Evolutionary conservation across 2,113 vertebrate species (phyloP).

Genomic region (Ciconia stormi): DNA sequence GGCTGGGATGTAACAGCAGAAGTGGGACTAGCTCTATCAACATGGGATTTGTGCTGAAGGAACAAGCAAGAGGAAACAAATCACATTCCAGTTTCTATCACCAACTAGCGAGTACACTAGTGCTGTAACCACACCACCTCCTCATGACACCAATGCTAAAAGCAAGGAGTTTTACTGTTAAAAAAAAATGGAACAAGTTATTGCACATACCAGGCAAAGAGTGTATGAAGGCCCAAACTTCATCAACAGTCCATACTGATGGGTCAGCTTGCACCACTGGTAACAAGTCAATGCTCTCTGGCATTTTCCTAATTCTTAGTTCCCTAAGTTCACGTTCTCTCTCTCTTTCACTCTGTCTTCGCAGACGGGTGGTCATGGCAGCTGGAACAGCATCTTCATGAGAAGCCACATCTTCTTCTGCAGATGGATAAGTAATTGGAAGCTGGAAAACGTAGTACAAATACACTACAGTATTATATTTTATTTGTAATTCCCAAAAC

Average conservation of each 20-base stretch:
- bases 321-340: constrained; percentile 79
- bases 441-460: constrained; percentile 81
- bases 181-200: neutral
- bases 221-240: constrained; percentile 93
- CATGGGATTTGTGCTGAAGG: constrained; percentile 67
- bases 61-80: constrained; percentile 71
- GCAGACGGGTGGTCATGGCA: constrained; percentile 86
- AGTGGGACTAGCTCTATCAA: constrained; percentile 68
- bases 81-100: constrained; percentile 45
- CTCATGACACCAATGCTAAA: neutral
- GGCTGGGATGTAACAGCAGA: constrained; percentile 55
- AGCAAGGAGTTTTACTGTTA: neutral
- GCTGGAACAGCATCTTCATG: constrained; percentile 81
- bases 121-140: neutral
- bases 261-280: constrained; percentile 83
- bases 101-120: neutral
- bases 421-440: constrained; percentile 80
- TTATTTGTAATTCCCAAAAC: constrained; percentile 65
- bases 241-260: constrained; percentile 92
- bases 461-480: constrained; percentile 74
- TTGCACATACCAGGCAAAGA: constrained; percentile 87
- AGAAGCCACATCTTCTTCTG: constrained; percentile 77
- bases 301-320: constrained; percentile 79
- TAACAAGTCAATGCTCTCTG: constrained; percentile 77
- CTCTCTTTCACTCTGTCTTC: constrained; percentile 81